These are phyloP conservation scores for Petaurus breviceps DNA, from an alignment of 2,113 vertebrate genomes.

Conservation along the genomic window DNA sequence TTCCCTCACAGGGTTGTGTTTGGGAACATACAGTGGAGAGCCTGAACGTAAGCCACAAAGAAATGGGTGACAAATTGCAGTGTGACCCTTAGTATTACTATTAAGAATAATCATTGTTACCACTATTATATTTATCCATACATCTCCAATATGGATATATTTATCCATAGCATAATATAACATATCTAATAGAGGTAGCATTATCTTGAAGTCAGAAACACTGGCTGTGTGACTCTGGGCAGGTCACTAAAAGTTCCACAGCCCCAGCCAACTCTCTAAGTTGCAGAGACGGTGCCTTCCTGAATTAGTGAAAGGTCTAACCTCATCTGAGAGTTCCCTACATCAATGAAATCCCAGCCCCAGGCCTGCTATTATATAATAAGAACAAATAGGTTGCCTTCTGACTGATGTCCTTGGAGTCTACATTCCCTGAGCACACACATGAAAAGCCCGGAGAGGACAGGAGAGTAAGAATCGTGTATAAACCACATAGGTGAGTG, in stretches of 20 bases:
- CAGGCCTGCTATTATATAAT: neutral
- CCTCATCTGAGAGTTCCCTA: neutral
- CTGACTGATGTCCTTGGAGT: neutral
- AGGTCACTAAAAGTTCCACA: neutral
- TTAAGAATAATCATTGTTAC: neutral
- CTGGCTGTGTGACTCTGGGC: neutral
- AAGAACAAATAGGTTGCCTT: neutral
- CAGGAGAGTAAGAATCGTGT: neutral
- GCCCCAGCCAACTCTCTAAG: neutral
- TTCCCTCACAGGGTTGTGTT: neutral
- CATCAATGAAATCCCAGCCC: neutral
- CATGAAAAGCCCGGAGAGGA: neutral
- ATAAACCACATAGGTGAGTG: neutral
- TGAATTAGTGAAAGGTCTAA: neutral
- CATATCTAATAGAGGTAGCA: neutral
- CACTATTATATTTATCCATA: neutral
- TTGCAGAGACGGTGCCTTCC: neutral
- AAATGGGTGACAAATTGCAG: neutral
- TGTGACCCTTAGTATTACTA: neutral
- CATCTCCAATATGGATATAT: neutral
- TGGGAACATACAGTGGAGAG: neutral
- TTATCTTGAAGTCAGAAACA: neutral
- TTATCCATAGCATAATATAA: neutral
- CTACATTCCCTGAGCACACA: neutral
- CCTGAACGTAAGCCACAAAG: neutral